Conservation (phyloP, 2,888 invertebrate genomes). For the Pardosa pseudoannulata region DNA sequence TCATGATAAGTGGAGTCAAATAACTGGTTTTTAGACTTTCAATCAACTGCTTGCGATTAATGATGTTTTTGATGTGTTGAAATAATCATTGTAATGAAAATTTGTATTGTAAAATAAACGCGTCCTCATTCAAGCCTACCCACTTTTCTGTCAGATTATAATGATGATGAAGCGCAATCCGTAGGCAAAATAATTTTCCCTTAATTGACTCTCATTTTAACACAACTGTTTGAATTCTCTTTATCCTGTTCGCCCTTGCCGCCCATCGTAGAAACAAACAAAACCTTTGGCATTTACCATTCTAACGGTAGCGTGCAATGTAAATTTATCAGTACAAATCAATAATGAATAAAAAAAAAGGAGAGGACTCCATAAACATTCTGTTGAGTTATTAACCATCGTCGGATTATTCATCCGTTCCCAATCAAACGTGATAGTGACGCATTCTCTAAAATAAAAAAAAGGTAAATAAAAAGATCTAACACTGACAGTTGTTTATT, state of each 20-base stretch:
- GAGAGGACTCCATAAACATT: background rate
- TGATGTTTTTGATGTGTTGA: too few species aligned
- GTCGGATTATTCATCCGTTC: background rate
- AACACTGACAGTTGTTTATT: background rate
- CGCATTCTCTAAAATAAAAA: background rate
- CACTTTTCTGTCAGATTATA: too few species aligned
- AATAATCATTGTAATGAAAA: too few species aligned
- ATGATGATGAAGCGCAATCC: too few species aligned
- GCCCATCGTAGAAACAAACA: background rate
- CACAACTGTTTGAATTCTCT: background rate
- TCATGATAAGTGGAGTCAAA: too few species aligned
- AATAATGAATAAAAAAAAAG: background rate
- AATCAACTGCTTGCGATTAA: too few species aligned
- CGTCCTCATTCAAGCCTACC: too few species aligned
- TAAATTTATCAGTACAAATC: background rate
- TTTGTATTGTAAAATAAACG: too few species aligned
- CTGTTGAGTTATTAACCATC: background rate
- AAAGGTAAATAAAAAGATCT: too few species aligned
- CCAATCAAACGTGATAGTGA: background rate
- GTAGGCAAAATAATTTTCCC: too few species aligned
- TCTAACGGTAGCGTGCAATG: background rate
- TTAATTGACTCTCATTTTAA: too few species aligned
- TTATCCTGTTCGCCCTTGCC: background rate
- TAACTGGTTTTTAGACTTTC: too few species aligned
- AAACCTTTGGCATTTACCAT: background rate